phyloP scores from a whole-genome alignment of 1,140 invertebrate species.

The Scaptomyza montana region DNA sequence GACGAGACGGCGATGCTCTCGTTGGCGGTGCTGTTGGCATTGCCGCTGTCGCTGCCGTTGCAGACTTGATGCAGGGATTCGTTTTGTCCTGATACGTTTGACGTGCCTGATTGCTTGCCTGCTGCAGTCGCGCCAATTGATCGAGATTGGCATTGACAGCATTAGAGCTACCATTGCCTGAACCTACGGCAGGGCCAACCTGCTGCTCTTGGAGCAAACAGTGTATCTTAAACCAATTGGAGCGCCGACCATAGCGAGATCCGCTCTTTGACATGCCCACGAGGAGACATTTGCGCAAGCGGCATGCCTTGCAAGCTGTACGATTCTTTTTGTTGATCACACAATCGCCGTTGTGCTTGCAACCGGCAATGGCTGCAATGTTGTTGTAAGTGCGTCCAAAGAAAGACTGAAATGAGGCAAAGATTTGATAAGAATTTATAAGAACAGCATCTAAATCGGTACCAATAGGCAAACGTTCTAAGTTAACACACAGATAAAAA shows the following conservation, averaged over 20 bases:
- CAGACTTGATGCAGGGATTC: conserved; percentile 82
- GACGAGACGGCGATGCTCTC: conserved; percentile 22
- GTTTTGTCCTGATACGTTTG: conserved; percentile 83
- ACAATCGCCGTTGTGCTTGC: conserved; percentile 96
- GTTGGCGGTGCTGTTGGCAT: conserved; percentile 12
- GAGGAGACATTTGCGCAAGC: conserved; percentile 95
- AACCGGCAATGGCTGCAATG: conserved; percentile 93
- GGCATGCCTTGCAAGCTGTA: conserved; percentile 97
- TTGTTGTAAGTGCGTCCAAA: conserved; percentile 99
- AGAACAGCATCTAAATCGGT: too few species aligned
- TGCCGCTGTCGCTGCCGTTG: conserved; percentile 43
- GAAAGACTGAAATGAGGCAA: conserved; percentile 92
- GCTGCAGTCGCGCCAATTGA: conserved; percentile 76
- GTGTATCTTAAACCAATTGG: conserved; percentile 98
- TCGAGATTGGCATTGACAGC: conserved; percentile 72
- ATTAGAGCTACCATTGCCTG: conserved; percentile 26
- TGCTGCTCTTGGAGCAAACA: conserved; percentile 92
- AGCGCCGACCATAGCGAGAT: conserved; percentile 93
- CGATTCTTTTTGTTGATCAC: conserved; percentile 98
- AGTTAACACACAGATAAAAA: too few species aligned
- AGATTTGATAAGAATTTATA: conserved; percentile 39
- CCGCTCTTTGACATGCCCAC: conserved; percentile 99
- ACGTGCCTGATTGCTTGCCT: conserved; percentile 72
- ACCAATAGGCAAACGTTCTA: too few species aligned
- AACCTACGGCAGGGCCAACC: conserved; percentile 35